Percentiles rank a stretch among this genome's conserved stretches.
Conservation (phyloP, 2,888 invertebrate genomes). For the Hemistola chrysoprasaria region DNA sequence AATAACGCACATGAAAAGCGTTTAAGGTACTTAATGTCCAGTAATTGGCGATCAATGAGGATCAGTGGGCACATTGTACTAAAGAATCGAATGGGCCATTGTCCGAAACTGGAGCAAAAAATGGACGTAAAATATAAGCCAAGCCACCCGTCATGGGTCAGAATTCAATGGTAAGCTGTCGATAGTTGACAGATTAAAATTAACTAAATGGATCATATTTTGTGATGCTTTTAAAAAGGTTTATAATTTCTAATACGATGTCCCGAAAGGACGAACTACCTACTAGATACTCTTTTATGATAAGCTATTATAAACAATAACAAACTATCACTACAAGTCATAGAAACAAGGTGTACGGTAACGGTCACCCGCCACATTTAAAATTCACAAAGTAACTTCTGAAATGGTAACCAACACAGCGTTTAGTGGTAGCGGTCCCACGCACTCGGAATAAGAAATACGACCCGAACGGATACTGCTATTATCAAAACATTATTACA, state of each 20-base stretch:
- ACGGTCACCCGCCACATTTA: conserved; percentile 50
- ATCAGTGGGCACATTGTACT: conserved; percentile 81
- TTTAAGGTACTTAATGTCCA: conserved; percentile 81
- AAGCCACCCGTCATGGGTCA: conserved; percentile 66
- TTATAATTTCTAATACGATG: conserved; percentile 12
- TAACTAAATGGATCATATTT: conserved; percentile 19
- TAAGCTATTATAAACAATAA: too few relatives aligned
- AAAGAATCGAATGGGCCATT: conserved; percentile 68
- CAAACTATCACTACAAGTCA: not conserved
- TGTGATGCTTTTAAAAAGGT: conserved; percentile 12
- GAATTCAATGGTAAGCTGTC: conserved; percentile 58
- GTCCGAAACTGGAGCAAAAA: conserved; percentile 61
- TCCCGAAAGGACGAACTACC: too few relatives aligned
- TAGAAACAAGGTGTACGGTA: conserved; percentile 59
- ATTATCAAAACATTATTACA: conserved; percentile 83
- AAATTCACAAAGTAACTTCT: conserved; percentile 59
- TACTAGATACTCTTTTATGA: too few relatives aligned
- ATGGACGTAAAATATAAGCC: conserved; percentile 56
- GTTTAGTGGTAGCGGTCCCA: conserved; percentile 53
- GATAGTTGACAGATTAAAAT: conserved; percentile 57
- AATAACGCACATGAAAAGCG: conserved; percentile 77
- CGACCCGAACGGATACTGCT: conserved; percentile 79
- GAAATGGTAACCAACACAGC: conserved; percentile 43
- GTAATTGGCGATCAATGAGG: conserved; percentile 83
- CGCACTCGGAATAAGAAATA: conserved; percentile 81